Conservation (phyloP, 2,113 vertebrate genomes). For the Pogona vitticeps region DNA sequence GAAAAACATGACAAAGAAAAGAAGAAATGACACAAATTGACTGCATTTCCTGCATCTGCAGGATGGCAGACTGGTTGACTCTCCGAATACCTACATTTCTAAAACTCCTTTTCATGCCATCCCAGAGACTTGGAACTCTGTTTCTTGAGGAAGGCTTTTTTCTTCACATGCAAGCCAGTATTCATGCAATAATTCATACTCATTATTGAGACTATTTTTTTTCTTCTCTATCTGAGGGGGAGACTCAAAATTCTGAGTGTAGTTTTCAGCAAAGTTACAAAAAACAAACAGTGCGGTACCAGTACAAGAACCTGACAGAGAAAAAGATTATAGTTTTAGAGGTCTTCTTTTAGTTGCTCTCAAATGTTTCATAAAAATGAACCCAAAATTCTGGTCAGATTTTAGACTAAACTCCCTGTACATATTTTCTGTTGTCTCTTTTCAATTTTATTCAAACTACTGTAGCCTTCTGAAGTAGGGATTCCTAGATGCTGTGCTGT, state of each 20-base stretch:
- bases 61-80: too few species aligned
- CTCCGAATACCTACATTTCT: too few species aligned
- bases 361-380: neutral
- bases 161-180: neutral
- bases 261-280: neutral
- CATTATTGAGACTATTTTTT: neutral
- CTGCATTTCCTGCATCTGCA: neutral
- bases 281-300: neutral
- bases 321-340: neutral
- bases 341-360: neutral
- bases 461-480: neutral
- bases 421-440: neutral
- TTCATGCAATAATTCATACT: neutral
- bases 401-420: neutral
- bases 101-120: neutral
- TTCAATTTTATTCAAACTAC: neutral
- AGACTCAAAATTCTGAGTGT: neutral
- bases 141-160: neutral
- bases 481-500: too few species aligned
- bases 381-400: neutral
- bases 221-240: neutral
- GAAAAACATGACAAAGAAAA: neutral
- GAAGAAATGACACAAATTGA: neutral
- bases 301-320: neutral
- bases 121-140: neutral